Percentiles rank a stretch among this genome's conserved stretches.
Conservation (phyloP, 2,113 vertebrate genomes). For the Plecturocebus donacophilus region DNA sequence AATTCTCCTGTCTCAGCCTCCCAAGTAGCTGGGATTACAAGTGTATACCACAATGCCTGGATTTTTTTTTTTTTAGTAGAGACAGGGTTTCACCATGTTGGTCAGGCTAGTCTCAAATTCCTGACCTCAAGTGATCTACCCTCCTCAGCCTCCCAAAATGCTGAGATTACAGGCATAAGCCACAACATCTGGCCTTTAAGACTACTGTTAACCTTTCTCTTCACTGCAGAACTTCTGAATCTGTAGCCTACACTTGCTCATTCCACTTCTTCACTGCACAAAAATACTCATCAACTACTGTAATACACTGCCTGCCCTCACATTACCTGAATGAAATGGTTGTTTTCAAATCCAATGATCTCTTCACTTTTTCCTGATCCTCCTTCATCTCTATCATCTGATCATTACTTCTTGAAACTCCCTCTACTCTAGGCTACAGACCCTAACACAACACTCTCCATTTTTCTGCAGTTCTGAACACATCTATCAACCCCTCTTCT, state of each 20-base stretch:
- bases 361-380: not conserved
- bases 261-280: not conserved
- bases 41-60: not conserved
- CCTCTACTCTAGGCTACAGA: not conserved
- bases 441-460: not conserved
- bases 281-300: not conserved
- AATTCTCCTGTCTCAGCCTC: not conserved
- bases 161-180: not conserved
- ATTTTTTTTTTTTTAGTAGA: not conserved
- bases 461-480: not conserved
- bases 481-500: not conserved
- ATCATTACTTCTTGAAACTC: constrained; percentile 23
- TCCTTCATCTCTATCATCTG: not conserved
- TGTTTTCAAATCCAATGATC: not conserved
- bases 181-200: not conserved
- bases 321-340: not conserved
- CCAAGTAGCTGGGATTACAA: not conserved
- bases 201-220: not conserved
- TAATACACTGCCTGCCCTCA: not conserved
- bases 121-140: not conserved
- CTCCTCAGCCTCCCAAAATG: not conserved
- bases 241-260: not conserved
- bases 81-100: not conserved
- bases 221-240: not conserved
- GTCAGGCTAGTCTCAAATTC: not conserved